These are phyloP conservation scores for Lacanobia wlatinum DNA, from an alignment of 2,888 invertebrate genomes.

Conservation along the genomic window DNA sequence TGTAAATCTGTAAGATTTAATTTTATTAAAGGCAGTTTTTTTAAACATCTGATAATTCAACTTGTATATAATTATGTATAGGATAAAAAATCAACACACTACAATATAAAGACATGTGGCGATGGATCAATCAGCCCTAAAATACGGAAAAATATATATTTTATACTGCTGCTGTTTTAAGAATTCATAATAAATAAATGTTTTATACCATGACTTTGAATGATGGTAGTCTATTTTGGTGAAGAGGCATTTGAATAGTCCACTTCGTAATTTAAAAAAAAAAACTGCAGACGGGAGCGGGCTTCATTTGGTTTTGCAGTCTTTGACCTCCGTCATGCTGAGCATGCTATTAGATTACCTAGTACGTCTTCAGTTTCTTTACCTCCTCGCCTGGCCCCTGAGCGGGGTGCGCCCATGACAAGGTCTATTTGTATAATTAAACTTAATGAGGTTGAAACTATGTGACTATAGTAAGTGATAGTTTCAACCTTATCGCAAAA, in stretches of 20 bases:
- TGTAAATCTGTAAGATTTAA: background rate
- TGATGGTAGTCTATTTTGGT: background rate
- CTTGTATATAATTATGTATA: background rate
- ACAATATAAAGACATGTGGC: background rate
- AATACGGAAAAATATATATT: slow-evolving; percentile 2
- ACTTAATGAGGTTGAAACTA: too few relatives aligned
- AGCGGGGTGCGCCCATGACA: too few relatives aligned
- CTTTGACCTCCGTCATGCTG: too few relatives aligned
- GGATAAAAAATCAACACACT: background rate
- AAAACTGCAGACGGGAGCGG: too few relatives aligned
- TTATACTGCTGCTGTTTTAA: slow-evolving; percentile 22
- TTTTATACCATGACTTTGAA: slow-evolving; percentile 13
- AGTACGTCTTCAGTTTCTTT: too few relatives aligned
- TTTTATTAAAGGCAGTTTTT: background rate
- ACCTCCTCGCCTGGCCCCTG: too few relatives aligned
- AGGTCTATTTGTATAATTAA: too few relatives aligned
- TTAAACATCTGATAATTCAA: background rate
- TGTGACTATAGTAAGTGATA: too few relatives aligned
- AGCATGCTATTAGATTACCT: too few relatives aligned
- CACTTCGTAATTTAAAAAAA: background rate
- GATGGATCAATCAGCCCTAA: background rate
- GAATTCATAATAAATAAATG: slow-evolving; percentile 3
- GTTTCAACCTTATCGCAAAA: too few relatives aligned
- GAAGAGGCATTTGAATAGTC: background rate
- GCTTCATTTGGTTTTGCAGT: too few relatives aligned